These are phyloP conservation scores for Calcarius lapponicus DNA, from an alignment of 2,797 vertebrate species.

Conservation along the genomic window DNA sequence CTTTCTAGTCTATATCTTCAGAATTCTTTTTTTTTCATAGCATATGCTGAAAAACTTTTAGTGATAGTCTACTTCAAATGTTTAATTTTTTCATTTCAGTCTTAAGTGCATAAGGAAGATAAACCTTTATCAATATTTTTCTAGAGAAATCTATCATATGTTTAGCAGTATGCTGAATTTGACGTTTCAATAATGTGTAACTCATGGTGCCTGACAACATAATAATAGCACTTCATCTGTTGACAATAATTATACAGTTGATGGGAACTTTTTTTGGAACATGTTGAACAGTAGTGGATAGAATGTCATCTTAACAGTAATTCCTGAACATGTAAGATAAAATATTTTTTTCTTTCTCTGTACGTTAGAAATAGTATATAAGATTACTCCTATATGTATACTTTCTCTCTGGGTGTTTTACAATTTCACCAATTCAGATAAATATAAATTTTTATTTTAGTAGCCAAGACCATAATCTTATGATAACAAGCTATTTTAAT, in stretches of 20 bases:
- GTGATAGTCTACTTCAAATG: not conserved
- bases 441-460: not conserved
- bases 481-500: not conserved
- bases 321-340: not conserved
- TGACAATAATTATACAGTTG: not conserved
- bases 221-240: constrained; percentile 21
- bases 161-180: not conserved
- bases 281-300: not conserved
- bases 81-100: not conserved
- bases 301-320: not conserved
- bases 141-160: not conserved
- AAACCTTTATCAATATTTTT: constrained; percentile 45
- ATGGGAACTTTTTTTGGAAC: not conserved
- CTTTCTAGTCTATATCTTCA: not conserved
- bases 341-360: not conserved
- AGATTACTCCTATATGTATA: not conserved
- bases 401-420: not conserved
- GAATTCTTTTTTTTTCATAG: not conserved
- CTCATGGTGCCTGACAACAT: constrained; percentile 12
- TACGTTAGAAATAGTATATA: not conserved
- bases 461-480: not conserved
- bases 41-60: not conserved
- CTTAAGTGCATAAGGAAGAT: not conserved
- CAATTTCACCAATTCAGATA: not conserved
- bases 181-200: not conserved